Percentiles rank a stretch among this genome's conserved stretches.
These are phyloP conservation scores for Diplolepis rosae DNA, from an alignment of 2,888 invertebrate species.

Conservation along the genomic window DNA sequence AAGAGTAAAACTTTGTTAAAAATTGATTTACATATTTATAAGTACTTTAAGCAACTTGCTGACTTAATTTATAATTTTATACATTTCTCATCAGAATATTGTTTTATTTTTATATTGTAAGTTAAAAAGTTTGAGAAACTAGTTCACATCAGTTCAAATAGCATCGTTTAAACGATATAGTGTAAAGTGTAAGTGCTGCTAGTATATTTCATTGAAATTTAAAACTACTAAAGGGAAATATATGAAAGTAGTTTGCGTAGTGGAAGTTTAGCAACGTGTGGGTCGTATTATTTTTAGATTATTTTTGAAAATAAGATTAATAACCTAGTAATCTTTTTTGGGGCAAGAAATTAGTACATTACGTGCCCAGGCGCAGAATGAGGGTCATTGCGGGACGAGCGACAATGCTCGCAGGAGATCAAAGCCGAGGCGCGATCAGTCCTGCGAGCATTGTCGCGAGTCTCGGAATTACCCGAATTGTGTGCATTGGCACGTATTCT, in stretches of 20 bases:
- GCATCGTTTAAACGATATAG: slow-evolving; percentile 7
- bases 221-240: background rate
- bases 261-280: background rate
- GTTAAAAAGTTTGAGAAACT: background rate
- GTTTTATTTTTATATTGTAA: background rate
- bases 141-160: background rate
- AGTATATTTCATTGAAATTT: background rate
- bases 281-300: background rate
- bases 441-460: too few species aligned
- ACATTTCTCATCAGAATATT: background rate
- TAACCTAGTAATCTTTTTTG: background rate
- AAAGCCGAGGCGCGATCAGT: too few species aligned
- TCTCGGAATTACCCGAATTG: too few species aligned
- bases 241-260: background rate
- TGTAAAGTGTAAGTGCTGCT: background rate
- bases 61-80: background rate
- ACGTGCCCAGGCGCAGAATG: too few species aligned
- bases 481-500: too few species aligned
- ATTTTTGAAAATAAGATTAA: background rate
- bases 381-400: too few species aligned
- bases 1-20: background rate
- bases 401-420: too few species aligned
- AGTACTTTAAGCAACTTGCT: too few species aligned
- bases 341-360: background rate
- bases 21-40: background rate